Base-by-base conservation (phyloP, 2,888 invertebrate species). In the Dexiosoma caninum region DNA sequence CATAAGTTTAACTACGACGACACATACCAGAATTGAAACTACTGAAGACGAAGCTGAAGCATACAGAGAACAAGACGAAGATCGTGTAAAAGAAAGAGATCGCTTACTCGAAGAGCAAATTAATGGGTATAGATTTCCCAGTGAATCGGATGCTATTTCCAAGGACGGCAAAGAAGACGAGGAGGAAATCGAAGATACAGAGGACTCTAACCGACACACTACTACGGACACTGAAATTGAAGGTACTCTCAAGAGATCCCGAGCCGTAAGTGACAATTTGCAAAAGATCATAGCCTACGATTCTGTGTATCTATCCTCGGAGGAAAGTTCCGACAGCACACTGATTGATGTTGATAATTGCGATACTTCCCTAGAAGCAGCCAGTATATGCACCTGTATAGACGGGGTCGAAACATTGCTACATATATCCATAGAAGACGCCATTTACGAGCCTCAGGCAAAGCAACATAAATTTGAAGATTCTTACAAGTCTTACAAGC, bases 241-340 rank as follows among this genome's bases (percentile, higher is more conserved):
- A 21, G 83, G 82, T 14, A 87, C 86, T 0, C 59, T 88, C 3
- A 87, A 86, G 49, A 85, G 84, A 37, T 23, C 83, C 6, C 79
- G 85, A 8, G 80, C 78, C 2, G 79, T 84, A 2, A 84, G 84
- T 62, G 85, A 84, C 7, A 84, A 85, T 70, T 69, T 87, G 59
- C 87, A 88, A 8, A 87, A 88, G 46, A 85, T 90, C 0, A 90
- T 90, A 53, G 89, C 90, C 40, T 90, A 90, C 81, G 90, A 90
- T 83, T 90, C 90, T 35, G 89, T 90, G 3, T 90, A 90, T 78
- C 80, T 90, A 1, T 90, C 90, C 1, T 90, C 90, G 0, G 90
- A 90, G 69, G 90, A 90, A 8, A 88, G 90, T 62, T 89, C 89
- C 7, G 89, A 89, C 64, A 85, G 88, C 9, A 90, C 89, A 0